These are phyloP conservation scores for Masticophis lateralis DNA, from an alignment of 2,797 vertebrate genomes.

Conservation along the genomic window DNA sequence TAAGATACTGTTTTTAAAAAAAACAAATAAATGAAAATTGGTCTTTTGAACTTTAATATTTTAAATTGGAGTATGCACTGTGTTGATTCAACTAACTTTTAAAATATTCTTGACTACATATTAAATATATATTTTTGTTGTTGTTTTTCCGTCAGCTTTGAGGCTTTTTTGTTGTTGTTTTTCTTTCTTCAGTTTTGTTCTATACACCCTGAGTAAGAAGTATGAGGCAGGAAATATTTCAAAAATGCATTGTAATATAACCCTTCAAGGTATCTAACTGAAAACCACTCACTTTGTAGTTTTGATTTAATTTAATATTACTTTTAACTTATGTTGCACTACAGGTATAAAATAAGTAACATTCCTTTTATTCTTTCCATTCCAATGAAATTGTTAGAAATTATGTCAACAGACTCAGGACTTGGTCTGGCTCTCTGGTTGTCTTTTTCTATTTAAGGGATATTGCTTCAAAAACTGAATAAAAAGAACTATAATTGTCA, in stretches of 20 bases:
- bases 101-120: background rate
- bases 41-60: background rate
- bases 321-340: constrained; percentile 49
- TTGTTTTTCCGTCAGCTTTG: background rate
- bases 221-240: constrained; percentile 45
- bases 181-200: constrained; percentile 11
- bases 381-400: background rate
- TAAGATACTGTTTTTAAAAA: background rate
- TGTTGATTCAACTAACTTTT: background rate
- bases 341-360: constrained; percentile 52
- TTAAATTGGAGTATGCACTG: background rate
- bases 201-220: constrained; percentile 16
- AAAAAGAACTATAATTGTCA: background rate
- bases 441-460: background rate
- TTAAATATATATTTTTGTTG: background rate
- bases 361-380: background rate
- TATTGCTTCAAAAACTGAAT: background rate
- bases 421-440: background rate
- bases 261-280: background rate
- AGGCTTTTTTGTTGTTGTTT: background rate
- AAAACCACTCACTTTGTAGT: constrained; percentile 43
- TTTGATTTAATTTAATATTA: constrained; percentile 19
- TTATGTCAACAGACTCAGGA: background rate
- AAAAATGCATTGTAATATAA: constrained; percentile 22
- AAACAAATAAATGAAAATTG: background rate